These are phyloP conservation scores for Ovis canadensis DNA, from an alignment of 2,113 vertebrate species.

Conservation along the genomic window DNA sequence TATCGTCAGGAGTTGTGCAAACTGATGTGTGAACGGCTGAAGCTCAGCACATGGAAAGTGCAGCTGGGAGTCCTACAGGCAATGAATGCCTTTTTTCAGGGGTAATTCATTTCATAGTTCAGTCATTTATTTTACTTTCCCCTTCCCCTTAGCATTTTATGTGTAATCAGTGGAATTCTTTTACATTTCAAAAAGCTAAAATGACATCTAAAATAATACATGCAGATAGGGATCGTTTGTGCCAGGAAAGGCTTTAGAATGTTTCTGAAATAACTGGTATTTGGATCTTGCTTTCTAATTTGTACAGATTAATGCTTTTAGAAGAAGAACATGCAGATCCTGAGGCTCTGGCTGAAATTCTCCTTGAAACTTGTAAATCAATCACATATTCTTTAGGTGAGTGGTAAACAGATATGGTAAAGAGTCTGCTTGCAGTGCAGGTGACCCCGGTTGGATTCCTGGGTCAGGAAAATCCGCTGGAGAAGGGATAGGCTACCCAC, in stretches of 20 bases:
- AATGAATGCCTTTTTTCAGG: conserved; percentile 93
- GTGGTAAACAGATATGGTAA: neutral
- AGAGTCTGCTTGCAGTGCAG: neutral
- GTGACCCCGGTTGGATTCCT: neutral
- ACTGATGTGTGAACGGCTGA: conserved; percentile 92
- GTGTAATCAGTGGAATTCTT: neutral
- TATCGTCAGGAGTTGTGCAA: conserved; percentile 90
- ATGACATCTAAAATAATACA: neutral
- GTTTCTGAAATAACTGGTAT: neutral
- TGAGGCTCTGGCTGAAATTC: conserved; percentile 86
- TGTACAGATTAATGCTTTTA: conserved; percentile 88
- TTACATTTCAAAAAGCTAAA: neutral
- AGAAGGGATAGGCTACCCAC: neutral
- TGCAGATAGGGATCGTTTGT: neutral
- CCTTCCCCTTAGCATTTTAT: neutral
- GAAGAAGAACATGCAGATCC: conserved; percentile 86
- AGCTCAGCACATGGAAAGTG: conserved; percentile 95
- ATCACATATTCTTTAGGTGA: conserved; percentile 92
- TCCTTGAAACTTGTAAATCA: conserved; percentile 90
- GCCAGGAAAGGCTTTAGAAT: neutral
- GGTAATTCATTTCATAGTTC: conserved; percentile 78
- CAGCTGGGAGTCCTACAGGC: conserved; percentile 91
- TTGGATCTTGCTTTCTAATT: conserved; percentile 37
- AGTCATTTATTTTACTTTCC: neutral
- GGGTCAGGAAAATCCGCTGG: neutral